A percentile compares a stretch with the other conserved stretches of the same genome.
Evolutionary conservation across 2,888 invertebrate species (phyloP).

Genomic region (Rotaria magnacalcarata): DNA sequence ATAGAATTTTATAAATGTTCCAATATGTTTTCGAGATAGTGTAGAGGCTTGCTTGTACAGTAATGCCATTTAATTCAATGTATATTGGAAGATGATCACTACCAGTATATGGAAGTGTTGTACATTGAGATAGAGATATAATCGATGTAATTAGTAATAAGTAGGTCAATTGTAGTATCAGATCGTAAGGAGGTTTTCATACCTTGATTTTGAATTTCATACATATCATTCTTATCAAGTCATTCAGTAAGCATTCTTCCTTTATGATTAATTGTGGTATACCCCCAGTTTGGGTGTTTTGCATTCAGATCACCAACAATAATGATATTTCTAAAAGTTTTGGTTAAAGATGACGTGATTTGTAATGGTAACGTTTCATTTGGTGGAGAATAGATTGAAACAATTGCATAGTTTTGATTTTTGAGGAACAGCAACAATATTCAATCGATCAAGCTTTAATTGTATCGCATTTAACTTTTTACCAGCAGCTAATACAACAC

Average conservation of each 20-base stretch:
- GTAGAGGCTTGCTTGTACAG: too few relatives aligned
- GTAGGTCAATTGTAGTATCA: neutral
- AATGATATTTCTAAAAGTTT: neutral
- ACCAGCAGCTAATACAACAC: neutral
- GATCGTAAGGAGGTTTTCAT: neutral
- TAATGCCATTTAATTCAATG: neutral
- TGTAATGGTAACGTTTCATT: neutral
- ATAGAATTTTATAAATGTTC: neutral
- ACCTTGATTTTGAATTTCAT: neutral
- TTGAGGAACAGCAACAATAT: neutral
- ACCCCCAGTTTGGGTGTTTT: neutral
- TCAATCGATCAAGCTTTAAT: neutral
- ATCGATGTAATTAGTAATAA: neutral
- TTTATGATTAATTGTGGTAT: neutral
- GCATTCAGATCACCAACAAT: slow-evolving; percentile 5
- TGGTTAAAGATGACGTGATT: neutral
- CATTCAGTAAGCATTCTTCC: neutral
- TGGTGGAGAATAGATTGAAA: neutral
- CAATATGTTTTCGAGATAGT: neutral
- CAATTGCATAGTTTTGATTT: neutral
- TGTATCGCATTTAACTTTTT: neutral
- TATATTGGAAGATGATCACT: neutral
- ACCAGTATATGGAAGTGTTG: neutral
- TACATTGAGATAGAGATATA: neutral
- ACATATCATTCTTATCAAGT: neutral